Conservation (phyloP, 2,113 vertebrate genomes). For the Lophochroa leadbeateri region DNA sequence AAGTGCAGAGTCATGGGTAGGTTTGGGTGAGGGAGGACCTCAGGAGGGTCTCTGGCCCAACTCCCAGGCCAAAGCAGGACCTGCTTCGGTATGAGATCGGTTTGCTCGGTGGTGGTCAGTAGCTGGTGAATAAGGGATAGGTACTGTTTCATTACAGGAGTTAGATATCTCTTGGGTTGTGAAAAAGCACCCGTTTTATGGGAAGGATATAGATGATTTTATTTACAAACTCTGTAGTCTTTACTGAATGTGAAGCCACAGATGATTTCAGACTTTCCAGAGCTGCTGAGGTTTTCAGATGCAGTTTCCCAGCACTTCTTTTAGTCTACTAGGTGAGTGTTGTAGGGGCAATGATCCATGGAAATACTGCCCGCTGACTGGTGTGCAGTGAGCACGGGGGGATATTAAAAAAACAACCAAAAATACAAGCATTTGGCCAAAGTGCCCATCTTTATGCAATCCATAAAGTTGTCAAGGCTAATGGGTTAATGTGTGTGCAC, state of each 20-base stretch:
- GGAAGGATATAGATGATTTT: neutral
- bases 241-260: rapidly evolving
- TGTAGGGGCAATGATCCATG: neutral
- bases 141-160: neutral
- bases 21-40: neutral
- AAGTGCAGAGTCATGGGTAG: neutral
- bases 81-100: rapidly evolving
- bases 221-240: neutral
- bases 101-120: neutral
- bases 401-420: neutral
- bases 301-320: neutral
- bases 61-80: rapidly evolving
- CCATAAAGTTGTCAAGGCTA: neutral
- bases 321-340: rapidly evolving
- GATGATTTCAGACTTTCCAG: neutral
- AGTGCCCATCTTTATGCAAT: neutral
- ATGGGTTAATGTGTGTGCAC: neutral
- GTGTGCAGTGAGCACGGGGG: neutral
- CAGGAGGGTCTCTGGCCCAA: neutral
- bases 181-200: neutral
- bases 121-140: neutral
- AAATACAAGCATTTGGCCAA: neutral
- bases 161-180: neutral
- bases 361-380: neutral
- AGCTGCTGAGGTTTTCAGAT: neutral